Evolutionary conservation across 37 sponge, comb jelly and placozoan genomes (phyloP), one percentile per base, ranked within the genome.

Genomic region (Eunapius fragilis): DNA sequence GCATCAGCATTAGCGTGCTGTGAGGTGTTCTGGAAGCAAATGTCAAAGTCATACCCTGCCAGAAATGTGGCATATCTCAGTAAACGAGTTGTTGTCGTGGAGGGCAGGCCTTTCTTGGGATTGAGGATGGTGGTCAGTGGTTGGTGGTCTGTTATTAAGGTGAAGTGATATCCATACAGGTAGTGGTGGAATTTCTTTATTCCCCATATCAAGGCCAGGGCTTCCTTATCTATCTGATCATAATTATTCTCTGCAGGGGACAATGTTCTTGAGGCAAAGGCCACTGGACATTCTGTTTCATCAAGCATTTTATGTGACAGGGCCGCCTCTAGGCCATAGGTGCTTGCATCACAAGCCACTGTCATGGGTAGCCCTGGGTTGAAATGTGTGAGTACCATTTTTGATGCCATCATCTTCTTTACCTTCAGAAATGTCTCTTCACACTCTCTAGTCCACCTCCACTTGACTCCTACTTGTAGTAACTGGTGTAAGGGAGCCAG

Each of bases 111-210:
- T 24, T 74, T 84, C 72, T 79, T 76, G 3, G 82, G 88, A 9
- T 84, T 74, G 27, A 92, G 75, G 11, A 92, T 85, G 75, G 71
- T 75, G 23, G 78, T 82, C 25, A 82, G 73, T 2, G 87, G 86
- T 37, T 81, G 81, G 37, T 92, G 92, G 31, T 92, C 88, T 7
- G 86, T 91, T 2, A 85, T 41, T 25, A 93, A 67, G 0, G 67
- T 79, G 78, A 93, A 93, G 2, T 84, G 31, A 4, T 90, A 38
- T 23, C 88, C 94, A 77, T 86, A 94, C 30, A 94, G 45, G 38
- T 94, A 94, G 10, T 75, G 50, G 71, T 93, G 90, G 31, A 93
- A 86, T 25, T 76, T n/a, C n/a, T n/a, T n/a, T n/a, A n/a, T n/a
- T n/a, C n/a, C n/a, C n/a, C n/a, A n/a, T 2, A 82, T 70, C 7